Conservation (phyloP, 2,888 invertebrate species). For the Dynastes maya region DNA sequence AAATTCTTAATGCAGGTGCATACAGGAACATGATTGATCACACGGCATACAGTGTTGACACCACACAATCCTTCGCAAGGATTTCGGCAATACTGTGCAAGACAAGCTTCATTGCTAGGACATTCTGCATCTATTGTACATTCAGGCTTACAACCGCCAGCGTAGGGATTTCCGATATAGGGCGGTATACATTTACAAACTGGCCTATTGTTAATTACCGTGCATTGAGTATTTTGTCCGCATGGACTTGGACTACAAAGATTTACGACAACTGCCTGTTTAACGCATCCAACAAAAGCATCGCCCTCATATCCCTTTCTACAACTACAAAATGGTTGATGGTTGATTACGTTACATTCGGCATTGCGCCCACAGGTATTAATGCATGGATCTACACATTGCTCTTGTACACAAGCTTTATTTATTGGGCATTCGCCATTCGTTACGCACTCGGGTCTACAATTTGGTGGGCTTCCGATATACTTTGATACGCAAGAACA, state of each 20-base stretch:
- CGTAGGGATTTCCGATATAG: constrained; percentile 90
- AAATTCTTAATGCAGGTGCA: constrained; percentile 86
- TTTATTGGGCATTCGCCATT: constrained; percentile 86
- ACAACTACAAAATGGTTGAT: constrained; percentile 88
- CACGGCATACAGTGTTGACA: constrained; percentile 85
- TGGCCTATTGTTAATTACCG: constrained; percentile 78
- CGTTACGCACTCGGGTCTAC: constrained; percentile 87
- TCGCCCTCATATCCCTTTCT: constrained; percentile 85
- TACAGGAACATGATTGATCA: constrained; percentile 86
- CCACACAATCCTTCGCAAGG: constrained; percentile 91
- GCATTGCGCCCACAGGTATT: constrained; percentile 87
- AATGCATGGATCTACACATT: constrained; percentile 86
- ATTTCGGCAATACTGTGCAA: constrained; percentile 88
- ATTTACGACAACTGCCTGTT: constrained; percentile 60
- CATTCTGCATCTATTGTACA: constrained; percentile 89
- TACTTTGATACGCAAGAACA: constrained; percentile 87
- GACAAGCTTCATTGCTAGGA: constrained; percentile 82
- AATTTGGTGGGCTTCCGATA: constrained; percentile 86
- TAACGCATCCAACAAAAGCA: constrained; percentile 86
- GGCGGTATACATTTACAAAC: constrained; percentile 91
- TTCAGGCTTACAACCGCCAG: constrained; percentile 89
- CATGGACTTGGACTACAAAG: constrained; percentile 88
- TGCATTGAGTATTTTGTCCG: constrained; percentile 88
- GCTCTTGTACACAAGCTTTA: constrained; percentile 86
- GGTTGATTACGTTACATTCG: constrained; percentile 84